Conservation (phyloP, 37 sponge, comb jelly and placozoan species). For the Bolinopsis microptera region DNA sequence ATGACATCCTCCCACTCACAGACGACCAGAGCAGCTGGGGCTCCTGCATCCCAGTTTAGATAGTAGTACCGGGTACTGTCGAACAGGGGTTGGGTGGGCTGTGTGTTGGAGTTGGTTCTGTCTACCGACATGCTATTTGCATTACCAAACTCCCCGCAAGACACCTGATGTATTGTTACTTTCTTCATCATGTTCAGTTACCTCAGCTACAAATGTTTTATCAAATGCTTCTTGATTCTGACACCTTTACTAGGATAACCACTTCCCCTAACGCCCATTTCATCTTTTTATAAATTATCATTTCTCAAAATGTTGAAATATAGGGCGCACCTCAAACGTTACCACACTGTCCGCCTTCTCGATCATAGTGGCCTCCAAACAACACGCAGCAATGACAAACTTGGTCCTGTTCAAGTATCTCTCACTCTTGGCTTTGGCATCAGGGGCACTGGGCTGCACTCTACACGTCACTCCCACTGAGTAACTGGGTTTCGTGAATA, state of each 20-base stretch:
- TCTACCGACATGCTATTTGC: not conserved
- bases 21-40: not conserved
- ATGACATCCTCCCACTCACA: conserved; percentile 20
- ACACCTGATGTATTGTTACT: not conserved
- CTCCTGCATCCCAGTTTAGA: conserved; percentile 3
- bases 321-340: conserved; percentile 23
- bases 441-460: not conserved
- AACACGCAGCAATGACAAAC: not conserved
- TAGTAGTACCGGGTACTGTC: conserved; percentile 50
- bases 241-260: too few relatives aligned
- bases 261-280: too few relatives aligned
- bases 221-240: too few relatives aligned
- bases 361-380: not conserved
- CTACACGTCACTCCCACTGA: not conserved
- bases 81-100: not conserved
- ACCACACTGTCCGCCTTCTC: not conserved
- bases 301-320: too few relatives aligned
- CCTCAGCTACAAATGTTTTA: too few relatives aligned
- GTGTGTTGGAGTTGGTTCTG: conserved; percentile 31
- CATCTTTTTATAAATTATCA: too few relatives aligned
- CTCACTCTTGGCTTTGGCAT: not conserved
- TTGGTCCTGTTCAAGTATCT: conserved; percentile 10
- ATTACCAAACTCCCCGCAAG: conserved; percentile 30
- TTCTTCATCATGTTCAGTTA: too few relatives aligned
- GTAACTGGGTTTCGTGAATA: conserved; percentile 31